phyloP scores from a whole-genome alignment of 1,140 invertebrate genomes.

The Zaprionus ornatus region DNA sequence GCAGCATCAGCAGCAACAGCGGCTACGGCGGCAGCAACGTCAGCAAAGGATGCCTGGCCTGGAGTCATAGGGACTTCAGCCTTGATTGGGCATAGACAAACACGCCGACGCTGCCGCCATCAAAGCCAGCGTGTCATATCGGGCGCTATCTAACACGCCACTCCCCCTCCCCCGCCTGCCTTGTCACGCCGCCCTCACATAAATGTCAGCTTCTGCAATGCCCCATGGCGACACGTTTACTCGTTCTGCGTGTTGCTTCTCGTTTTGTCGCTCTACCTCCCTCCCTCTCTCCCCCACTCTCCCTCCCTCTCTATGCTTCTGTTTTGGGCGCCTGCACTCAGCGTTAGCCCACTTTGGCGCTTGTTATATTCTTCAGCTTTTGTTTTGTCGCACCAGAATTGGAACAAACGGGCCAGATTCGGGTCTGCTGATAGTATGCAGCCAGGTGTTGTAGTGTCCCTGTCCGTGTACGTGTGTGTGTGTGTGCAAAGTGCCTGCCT shows the following conservation, averaged over 20 bases:
- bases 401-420: conserved; percentile 72
- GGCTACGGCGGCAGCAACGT: background rate
- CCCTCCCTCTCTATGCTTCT: background rate
- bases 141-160: conserved; percentile 58
- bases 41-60: conserved; percentile 38
- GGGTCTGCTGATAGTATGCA: conserved; percentile 58
- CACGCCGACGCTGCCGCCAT: conserved; percentile 59
- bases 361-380: conserved; percentile 68
- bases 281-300: background rate
- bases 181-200: background rate
- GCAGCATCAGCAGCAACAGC: background rate
- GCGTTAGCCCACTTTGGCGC: conserved; percentile 70
- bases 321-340: conserved; percentile 60
- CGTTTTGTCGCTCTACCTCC: background rate
- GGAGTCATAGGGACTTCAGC: conserved; percentile 37
- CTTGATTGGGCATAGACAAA: conserved; percentile 74
- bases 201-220: conserved; percentile 65
- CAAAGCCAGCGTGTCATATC: conserved; percentile 57
- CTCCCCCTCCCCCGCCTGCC: background rate
- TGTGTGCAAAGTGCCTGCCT: conserved; percentile 73
- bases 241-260: conserved; percentile 1
- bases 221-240: conserved; percentile 54
- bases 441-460: conserved; percentile 40
- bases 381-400: conserved; percentile 57
- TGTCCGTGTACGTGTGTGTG: conserved; percentile 19